These are phyloP conservation scores for Fissipunctia ypsillon DNA, from an alignment of 2,888 invertebrate species.

Conservation along the genomic window DNA sequence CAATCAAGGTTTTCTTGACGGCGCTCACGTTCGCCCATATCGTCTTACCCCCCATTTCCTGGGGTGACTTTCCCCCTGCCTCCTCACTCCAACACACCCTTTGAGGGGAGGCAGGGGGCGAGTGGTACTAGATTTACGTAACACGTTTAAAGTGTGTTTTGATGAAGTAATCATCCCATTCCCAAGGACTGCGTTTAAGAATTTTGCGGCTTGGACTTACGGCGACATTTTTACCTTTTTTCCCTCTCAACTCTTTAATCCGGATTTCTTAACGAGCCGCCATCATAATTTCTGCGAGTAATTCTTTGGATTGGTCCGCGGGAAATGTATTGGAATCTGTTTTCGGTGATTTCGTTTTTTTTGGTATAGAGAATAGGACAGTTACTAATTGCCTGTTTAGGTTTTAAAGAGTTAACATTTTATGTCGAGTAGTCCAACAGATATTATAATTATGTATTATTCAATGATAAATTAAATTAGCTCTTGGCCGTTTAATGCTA, in stretches of 20 bases:
- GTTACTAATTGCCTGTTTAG: conserved; percentile 58
- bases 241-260: conserved; percentile 87
- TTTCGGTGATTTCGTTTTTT: conserved; percentile 56
- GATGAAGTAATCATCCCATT: conserved; percentile 91
- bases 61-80: conserved; percentile 76
- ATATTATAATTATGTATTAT: too few species aligned
- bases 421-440: not conserved
- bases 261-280: conserved; percentile 85
- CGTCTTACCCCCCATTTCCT: conserved; percentile 89
- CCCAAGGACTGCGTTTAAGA: conserved; percentile 90
- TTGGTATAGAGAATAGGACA: conserved; percentile 24
- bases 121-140: conserved; percentile 90
- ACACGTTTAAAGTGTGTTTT: conserved; percentile 91
- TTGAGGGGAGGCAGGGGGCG: conserved; percentile 81
- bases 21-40: conserved; percentile 91
- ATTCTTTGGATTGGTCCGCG: conserved; percentile 74
- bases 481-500: not conserved
- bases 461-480: not conserved
- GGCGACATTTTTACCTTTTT: conserved; percentile 81
- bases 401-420: conserved; percentile 22
- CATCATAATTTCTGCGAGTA: conserved; percentile 80
- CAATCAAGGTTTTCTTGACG: conserved; percentile 91
- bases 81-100: conserved; percentile 80
- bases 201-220: conserved; percentile 87
- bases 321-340: conserved; percentile 76